phyloP scores from a whole-genome alignment of 1,140 invertebrate species.

The Cecropterus lyciades region DNA sequence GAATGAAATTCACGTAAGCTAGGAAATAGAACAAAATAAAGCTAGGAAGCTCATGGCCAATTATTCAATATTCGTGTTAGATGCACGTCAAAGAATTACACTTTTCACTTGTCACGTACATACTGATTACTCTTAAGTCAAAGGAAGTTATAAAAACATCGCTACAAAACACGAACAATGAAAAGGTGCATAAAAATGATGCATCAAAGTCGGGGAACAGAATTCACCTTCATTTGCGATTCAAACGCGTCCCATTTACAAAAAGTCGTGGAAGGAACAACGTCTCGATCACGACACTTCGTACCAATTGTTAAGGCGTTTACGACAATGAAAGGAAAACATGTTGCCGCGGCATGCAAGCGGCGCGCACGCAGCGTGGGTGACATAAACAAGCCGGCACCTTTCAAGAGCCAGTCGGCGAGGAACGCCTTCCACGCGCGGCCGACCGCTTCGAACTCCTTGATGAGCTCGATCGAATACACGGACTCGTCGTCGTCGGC shows the following conservation, averaged over 20 bases:
- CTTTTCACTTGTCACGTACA: no score
- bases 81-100: no score
- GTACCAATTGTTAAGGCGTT: slow-evolving; percentile 3
- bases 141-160: not conserved
- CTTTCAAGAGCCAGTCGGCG: slow-evolving; percentile 89
- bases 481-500: slow-evolving; percentile 85
- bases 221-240: not conserved
- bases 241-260: not conserved
- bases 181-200: not conserved
- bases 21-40: no score
- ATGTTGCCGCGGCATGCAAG: slow-evolving; percentile 40
- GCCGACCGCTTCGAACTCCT: slow-evolving; percentile 92
- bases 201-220: not conserved
- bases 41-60: no score
- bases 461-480: slow-evolving; percentile 92
- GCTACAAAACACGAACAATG: not conserved
- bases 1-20: no score
- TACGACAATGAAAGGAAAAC: slow-evolving; percentile 47
- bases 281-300: not conserved
- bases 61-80: no score
- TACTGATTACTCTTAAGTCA: not conserved
- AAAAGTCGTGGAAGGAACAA: not conserved
- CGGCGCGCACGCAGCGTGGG: slow-evolving; percentile 52
- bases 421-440: slow-evolving; percentile 90
- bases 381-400: slow-evolving; percentile 82